Percentiles rank a stretch among this genome's conserved stretches.
phyloP scores from a whole-genome alignment of 1,140 invertebrate genomes.

The Formica selysi region DNA sequence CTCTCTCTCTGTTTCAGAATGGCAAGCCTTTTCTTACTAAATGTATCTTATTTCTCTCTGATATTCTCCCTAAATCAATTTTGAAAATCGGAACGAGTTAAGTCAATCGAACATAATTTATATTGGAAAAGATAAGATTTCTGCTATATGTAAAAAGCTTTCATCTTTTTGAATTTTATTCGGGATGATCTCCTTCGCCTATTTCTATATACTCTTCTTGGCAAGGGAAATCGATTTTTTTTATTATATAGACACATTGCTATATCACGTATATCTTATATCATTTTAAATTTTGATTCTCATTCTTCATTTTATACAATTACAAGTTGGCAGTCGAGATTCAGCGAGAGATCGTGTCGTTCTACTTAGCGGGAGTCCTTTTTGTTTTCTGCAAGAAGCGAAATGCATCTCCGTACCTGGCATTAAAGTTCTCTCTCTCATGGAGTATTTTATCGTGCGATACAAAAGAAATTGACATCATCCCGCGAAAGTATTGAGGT shows the following conservation, averaged over 20 bases:
- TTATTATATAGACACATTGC: background rate
- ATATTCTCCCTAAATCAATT: background rate
- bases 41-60: background rate
- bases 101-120: constrained; percentile 8
- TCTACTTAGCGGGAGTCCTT: constrained; percentile 21
- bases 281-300: constrained; percentile 27
- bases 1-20: too few species aligned
- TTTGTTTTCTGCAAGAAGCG: constrained; percentile 40
- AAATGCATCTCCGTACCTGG: constrained; percentile 49
- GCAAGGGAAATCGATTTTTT: background rate
- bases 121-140: background rate
- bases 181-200: background rate
- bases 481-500: background rate
- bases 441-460: background rate
- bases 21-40: background rate
- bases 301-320: background rate
- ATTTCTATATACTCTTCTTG: background rate
- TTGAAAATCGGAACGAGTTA: constrained; percentile 8
- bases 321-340: constrained; percentile 13
- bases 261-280: background rate
- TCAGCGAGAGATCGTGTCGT: constrained; percentile 23
- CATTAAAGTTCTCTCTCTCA: constrained; percentile 48
- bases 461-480: constrained; percentile 27
- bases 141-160: background rate
- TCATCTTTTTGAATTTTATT: constrained; percentile 16